Percentiles rank a stretch among this genome's conserved stretches.
These are phyloP conservation scores for Hyaena hyaena DNA, from an alignment of 2,113 vertebrate genomes.

Conservation along the genomic window DNA sequence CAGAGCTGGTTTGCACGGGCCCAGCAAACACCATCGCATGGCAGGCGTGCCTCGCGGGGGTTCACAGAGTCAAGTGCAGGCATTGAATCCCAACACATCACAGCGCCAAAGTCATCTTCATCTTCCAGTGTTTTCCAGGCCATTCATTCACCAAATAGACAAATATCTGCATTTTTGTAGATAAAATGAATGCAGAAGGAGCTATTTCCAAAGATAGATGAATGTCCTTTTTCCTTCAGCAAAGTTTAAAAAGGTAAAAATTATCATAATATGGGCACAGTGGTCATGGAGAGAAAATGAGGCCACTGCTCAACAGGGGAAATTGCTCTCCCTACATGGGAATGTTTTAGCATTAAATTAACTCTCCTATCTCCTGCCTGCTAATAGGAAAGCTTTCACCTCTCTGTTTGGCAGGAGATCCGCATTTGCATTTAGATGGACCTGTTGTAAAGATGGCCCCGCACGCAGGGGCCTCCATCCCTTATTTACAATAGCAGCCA, in stretches of 20 bases:
- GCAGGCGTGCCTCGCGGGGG: slow-evolving; percentile 31
- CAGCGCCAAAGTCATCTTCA: slow-evolving; percentile 33
- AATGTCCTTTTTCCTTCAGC: slow-evolving; percentile 79
- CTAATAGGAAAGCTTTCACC: slow-evolving; percentile 87
- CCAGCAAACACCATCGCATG: neutral
- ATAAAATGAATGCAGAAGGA: slow-evolving; percentile 64
- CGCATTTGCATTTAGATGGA: slow-evolving; percentile 91
- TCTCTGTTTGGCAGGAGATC: slow-evolving; percentile 82
- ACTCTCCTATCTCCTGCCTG: slow-evolving; percentile 85
- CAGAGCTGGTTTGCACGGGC: neutral
- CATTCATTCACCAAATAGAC: slow-evolving; percentile 58
- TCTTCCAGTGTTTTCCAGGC: slow-evolving; percentile 63
- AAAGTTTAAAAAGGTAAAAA: slow-evolving; percentile 85
- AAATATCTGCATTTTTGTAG: slow-evolving; percentile 77
- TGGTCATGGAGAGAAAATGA: slow-evolving; percentile 85
- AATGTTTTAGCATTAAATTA: slow-evolving; percentile 88
- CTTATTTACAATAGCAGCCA: slow-evolving; percentile 84
- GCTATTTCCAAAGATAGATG: slow-evolving; percentile 79
- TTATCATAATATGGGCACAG: slow-evolving; percentile 83
- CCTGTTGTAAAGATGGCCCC: slow-evolving; percentile 83
- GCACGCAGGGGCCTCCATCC: slow-evolving; percentile 70
- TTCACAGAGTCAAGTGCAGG: slow-evolving; percentile 53
- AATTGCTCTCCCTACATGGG: slow-evolving; percentile 83
- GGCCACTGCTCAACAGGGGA: slow-evolving; percentile 79
- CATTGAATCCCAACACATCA: slow-evolving; percentile 41